Evolutionary conservation across 1,140 invertebrate species (phyloP), one percentile per base, ranked within the genome.

Genomic region (Stegodyphus mimosarum): DNA sequence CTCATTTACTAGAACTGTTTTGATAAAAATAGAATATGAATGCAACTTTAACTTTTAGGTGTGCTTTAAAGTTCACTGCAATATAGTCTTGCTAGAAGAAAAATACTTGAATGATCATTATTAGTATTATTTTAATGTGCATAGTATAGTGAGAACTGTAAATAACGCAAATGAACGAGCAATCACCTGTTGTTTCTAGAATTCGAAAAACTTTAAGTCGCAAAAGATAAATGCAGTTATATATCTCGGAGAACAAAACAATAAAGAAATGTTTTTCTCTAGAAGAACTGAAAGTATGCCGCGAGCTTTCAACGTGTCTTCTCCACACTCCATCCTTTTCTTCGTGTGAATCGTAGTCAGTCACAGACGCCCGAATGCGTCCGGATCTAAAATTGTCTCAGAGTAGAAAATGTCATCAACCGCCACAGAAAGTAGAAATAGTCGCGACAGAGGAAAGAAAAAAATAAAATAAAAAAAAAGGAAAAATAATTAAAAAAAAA

Each of bases 341-440:
- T 33, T 53, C 17, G 51, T 53, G 15, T 17, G 72, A 74, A 74
- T 74, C 18, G 49, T 18, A 66, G 60, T 66, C 63, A 73, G 79
- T 83, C 60, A 50, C 70, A 73, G 63, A 53, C 50, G 33, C 77
- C 49, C 17, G 52, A 80, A 72, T 60, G 13, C 51, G 33, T 9
- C n/a, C 6, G 18, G 60, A 67, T 73, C 80, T 83, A 83, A 83
- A 83, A 83, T 83, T 83, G 80, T 83, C 80, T 74, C 52, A 49
- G 63, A 66, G 71, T 10, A 74, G 80, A 83, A 83, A 83, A 74
- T 83, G 80, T 83, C 78, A 81, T 72, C 78, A 51, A 81, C 78
- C 67, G 78, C 53, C 33, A 17, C 64, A 69, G 69, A 71, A 81
- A 81, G 69, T 72, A 49, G 78, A 81, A 81, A 81, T 72, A 81